Conservation (phyloP, 2,113 vertebrate species). For the Trochalopteron elliotii region DNA sequence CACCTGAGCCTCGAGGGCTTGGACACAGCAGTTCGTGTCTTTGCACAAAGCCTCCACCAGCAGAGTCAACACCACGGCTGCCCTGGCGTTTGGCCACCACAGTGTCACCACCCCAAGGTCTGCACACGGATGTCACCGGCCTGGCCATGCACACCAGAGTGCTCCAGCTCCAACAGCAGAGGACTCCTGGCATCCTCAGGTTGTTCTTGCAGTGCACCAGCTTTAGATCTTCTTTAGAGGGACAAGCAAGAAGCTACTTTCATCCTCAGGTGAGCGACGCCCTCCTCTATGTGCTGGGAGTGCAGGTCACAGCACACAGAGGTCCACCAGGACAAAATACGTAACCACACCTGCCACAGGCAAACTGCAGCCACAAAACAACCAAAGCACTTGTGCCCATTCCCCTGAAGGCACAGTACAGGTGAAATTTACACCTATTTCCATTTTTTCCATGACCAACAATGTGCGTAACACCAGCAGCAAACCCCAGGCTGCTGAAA, state of each 20-base stretch:
- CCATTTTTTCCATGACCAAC: background rate
- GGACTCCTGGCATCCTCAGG: background rate
- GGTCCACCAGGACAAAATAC: background rate
- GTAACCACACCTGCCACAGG: accelerated
- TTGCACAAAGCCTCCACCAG: background rate
- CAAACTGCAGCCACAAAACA: background rate
- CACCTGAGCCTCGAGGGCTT: background rate
- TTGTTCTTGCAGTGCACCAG: background rate
- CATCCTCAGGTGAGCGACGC: background rate
- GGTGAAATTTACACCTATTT: background rate
- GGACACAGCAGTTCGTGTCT: background rate
- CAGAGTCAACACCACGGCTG: background rate
- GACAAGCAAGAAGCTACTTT: slow-evolving; percentile 12
- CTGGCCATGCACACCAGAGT: accelerated
- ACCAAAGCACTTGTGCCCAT: background rate
- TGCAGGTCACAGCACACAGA: background rate
- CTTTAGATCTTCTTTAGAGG: accelerated
- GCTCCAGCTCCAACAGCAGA: background rate
- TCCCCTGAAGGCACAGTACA: background rate
- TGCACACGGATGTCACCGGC: accelerated
- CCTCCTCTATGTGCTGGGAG: background rate
- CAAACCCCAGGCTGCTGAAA: background rate
- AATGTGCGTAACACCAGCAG: accelerated
- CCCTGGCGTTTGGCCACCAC: background rate
- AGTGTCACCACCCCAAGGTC: background rate